phyloP scores from a whole-genome alignment of 30 jellyfish, hydroid and myxozoan species.

The Hydractinia symbiolongicarpus region DNA sequence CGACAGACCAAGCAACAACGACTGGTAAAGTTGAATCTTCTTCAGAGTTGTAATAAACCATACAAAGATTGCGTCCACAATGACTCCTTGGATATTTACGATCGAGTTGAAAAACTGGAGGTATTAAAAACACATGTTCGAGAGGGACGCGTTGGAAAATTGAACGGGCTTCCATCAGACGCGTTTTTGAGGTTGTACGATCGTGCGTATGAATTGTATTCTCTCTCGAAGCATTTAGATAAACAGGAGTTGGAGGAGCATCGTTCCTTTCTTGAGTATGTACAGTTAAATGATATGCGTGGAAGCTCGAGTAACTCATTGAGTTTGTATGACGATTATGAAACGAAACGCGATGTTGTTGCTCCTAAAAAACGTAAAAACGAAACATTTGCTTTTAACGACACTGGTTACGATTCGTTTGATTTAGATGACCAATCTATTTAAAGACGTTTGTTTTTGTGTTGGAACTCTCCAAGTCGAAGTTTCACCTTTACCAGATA shows the following conservation, averaged over 20 bases:
- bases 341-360: not conserved
- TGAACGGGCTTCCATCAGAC: not conserved
- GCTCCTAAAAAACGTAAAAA: not conserved
- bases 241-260: not conserved
- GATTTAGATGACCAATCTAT: not conserved
- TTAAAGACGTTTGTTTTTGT: not conserved
- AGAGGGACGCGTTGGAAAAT: not conserved
- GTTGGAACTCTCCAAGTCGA: too few relatives aligned
- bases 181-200: conserved; percentile 15
- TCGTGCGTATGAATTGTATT: not conserved
- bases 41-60: not conserved
- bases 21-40: conserved; percentile 6
- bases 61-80: not conserved
- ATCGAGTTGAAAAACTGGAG: not conserved
- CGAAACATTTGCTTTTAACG: not conserved
- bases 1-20: not conserved
- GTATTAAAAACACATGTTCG: conserved; percentile 3
- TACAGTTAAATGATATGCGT: not conserved
- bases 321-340: not conserved
- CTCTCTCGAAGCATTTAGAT: not conserved
- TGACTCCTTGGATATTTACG: conserved; percentile 1
- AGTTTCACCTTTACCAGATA: too few relatives aligned
- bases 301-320: conserved; percentile 5
- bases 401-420: conserved; percentile 14
- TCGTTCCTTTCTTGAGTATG: not conserved